Percentiles rank a stretch among this genome's conserved stretches.
These are phyloP conservation scores for Potamilus streckersoni DNA, from an alignment of 1,140 invertebrate species.

Conservation along the genomic window DNA sequence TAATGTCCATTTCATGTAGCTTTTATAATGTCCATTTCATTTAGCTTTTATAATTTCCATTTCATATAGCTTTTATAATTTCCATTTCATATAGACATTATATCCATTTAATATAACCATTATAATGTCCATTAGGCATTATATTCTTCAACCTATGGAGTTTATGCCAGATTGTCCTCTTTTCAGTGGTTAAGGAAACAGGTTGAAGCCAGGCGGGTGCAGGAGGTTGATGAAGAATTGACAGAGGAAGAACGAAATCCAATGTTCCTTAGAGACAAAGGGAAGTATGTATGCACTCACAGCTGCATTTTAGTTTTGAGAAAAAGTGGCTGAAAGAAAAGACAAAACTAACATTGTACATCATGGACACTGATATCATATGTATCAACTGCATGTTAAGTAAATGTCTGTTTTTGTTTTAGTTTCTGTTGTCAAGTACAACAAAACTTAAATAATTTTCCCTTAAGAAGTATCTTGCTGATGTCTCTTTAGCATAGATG, in stretches of 20 bases:
- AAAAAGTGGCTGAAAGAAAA: neutral
- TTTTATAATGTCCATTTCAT: too few relatives aligned
- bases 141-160: too few relatives aligned
- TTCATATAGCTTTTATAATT: too few relatives aligned
- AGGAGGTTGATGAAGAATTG: slow-evolving; percentile 82
- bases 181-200: slow-evolving; percentile 83
- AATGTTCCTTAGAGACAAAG: slow-evolving; percentile 84
- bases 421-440: neutral
- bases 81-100: too few relatives aligned
- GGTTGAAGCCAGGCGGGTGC: slow-evolving; percentile 77
- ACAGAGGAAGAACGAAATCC: slow-evolving; percentile 86
- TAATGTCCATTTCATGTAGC: too few relatives aligned
- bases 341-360: too few relatives aligned
- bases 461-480: neutral
- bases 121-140: too few relatives aligned
- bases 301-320: neutral
- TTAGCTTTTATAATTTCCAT: too few relatives aligned
- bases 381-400: neutral
- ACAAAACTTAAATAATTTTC: neutral
- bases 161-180: neutral
- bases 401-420: neutral
- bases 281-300: slow-evolving; percentile 73
- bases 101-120: too few relatives aligned
- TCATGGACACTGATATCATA: neutral
- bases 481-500: neutral